Percentiles rank a stretch among this genome's conserved stretches.
Conservation (phyloP, 1,140 invertebrate species). For the Berghia stephanieae region DNA sequence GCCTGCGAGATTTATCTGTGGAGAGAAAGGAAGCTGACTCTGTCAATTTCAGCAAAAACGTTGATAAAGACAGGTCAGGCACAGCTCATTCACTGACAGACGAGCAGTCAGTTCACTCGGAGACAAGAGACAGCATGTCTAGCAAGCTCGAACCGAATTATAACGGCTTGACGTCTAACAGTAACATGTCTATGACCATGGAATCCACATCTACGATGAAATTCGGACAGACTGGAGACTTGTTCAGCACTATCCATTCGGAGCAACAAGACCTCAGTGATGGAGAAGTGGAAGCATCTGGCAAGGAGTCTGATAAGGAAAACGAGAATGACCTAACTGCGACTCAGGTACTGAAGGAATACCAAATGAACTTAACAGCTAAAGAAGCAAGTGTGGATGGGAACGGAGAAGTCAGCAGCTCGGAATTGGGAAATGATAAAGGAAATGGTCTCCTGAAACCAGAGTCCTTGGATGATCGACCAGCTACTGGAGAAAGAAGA, state of each 20-base stretch:
- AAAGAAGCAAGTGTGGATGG: background rate
- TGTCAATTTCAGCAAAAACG: too few species aligned
- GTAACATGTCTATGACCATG: background rate
- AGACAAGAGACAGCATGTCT: too few species aligned
- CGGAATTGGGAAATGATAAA: background rate
- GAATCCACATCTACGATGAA: background rate
- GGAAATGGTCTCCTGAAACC: too few species aligned
- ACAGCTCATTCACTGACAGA: too few species aligned
- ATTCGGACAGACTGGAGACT: constrained; percentile 18
- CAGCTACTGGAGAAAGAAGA: constrained; percentile 20
- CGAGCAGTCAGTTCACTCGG: too few species aligned
- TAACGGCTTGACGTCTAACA: too few species aligned
- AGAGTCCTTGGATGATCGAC: background rate
- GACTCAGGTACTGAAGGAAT: constrained; percentile 18
- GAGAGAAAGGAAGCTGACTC: background rate
- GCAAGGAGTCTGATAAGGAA: background rate
- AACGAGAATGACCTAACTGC: constrained; percentile 3
- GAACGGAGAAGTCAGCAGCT: background rate
- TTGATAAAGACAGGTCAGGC: too few species aligned
- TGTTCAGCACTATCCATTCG: constrained; percentile 5
- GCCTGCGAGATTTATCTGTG: constrained; percentile 6
- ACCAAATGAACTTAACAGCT: constrained; percentile 17
- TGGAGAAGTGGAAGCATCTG: background rate
- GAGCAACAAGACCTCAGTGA: background rate
- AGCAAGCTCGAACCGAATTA: too few species aligned